phyloP scores from a whole-genome alignment of 2,888 invertebrate species.

The Leucophenga maculata region DNA sequence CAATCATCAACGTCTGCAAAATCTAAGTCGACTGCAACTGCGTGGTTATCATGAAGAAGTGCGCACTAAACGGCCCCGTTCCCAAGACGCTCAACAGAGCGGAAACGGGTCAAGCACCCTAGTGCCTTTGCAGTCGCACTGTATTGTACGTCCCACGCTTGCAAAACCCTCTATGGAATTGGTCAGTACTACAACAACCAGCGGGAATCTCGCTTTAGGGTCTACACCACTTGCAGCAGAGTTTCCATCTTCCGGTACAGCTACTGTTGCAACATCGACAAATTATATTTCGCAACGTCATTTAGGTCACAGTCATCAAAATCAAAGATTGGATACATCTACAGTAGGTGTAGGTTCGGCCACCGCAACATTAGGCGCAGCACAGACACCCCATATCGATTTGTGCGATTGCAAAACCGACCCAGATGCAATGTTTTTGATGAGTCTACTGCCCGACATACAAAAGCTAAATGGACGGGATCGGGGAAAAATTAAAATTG shows the following conservation, averaged over 20 bases:
- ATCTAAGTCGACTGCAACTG: conserved; percentile 56
- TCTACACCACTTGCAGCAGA: conserved; percentile 34
- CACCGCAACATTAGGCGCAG: not conserved
- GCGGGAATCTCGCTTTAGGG: conserved; percentile 11
- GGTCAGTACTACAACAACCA: conserved; percentile 64
- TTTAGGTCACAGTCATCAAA: conserved; percentile 41
- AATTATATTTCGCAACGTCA: conserved; percentile 46
- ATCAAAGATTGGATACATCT: conserved; percentile 47
- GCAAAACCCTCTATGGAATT: conserved; percentile 57
- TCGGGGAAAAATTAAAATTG: conserved; percentile 70
- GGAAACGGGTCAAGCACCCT: conserved; percentile 29
- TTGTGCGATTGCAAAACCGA: conserved; percentile 70
- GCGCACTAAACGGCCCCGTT: conserved; percentile 55
- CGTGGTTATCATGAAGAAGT: conserved; percentile 60
- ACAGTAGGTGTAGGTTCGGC: conserved; percentile 11
- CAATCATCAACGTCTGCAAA: conserved; percentile 42
- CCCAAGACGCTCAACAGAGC: conserved; percentile 53
- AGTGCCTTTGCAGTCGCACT: conserved; percentile 42
- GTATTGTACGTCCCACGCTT: conserved; percentile 66
- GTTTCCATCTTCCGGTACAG: conserved; percentile 36
- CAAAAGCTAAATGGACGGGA: conserved; percentile 70
- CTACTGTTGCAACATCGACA: conserved; percentile 29
- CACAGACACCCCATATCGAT: conserved; percentile 47
- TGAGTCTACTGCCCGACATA: conserved; percentile 70
- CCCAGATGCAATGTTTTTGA: conserved; percentile 71